A percentile compares a stretch with the other conserved stretches of the same genome.
These are phyloP conservation scores for Parazoanthus darwini DNA, from an alignment of 92 coral and sea anemone species.

Conservation along the genomic window DNA sequence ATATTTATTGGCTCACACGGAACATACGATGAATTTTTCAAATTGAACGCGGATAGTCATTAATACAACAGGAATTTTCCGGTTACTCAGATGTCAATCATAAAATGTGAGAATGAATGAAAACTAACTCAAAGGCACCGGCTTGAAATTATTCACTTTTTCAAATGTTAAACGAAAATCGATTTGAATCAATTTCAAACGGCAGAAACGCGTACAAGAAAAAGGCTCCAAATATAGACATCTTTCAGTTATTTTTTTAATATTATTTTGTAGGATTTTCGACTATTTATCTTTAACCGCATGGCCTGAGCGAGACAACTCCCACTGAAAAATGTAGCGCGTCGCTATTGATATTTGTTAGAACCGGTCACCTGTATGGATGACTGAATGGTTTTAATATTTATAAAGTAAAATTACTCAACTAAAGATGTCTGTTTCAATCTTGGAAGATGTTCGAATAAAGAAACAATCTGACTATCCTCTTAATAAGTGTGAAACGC, in stretches of 20 bases:
- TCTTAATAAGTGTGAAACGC: background rate
- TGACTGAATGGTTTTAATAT: slow-evolving; percentile 34
- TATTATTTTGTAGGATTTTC: background rate
- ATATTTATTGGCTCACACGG: background rate
- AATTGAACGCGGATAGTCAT: background rate
- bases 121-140: background rate
- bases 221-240: background rate
- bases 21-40: background rate
- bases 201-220: background rate
- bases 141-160: background rate
- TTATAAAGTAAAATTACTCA: slow-evolving; percentile 35
- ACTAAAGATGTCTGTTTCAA: background rate
- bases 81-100: background rate
- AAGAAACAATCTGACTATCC: background rate
- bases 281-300: background rate
- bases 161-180: background rate
- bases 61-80: background rate
- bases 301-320: slow-evolving; percentile 1
- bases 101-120: background rate
- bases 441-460: background rate
- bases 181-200: background rate
- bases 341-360: background rate
- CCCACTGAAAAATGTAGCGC: slow-evolving; percentile 1
- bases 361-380: slow-evolving; percentile 23
- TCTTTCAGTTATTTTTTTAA: background rate